Evolutionary conservation across 2,888 invertebrate species (phyloP).

Genomic region (Conomelus anceps): DNA sequence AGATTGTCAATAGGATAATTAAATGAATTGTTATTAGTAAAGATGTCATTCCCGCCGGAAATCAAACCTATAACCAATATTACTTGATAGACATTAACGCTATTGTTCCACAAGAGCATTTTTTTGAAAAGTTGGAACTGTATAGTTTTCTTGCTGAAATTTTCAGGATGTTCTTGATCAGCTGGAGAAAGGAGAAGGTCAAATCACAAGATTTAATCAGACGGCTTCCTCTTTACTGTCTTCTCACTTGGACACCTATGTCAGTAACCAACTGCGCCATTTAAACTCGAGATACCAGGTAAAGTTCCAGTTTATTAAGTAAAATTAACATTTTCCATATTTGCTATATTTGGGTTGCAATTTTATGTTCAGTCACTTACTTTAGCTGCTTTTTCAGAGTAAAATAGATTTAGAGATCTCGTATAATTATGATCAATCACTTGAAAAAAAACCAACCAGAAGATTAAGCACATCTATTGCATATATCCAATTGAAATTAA

Average conservation of each 20-base stretch:
- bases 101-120: too few species aligned
- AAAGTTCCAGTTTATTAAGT: neutral
- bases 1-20: too few species aligned
- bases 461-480: too few species aligned
- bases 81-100: too few species aligned
- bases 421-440: too few species aligned
- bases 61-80: too few species aligned
- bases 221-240: constrained; percentile 67
- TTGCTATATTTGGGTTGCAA: constrained; percentile 5
- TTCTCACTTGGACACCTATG: constrained; percentile 80
- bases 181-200: constrained; percentile 67
- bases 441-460: too few species aligned
- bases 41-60: too few species aligned
- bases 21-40: too few species aligned
- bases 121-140: neutral
- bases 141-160: constrained; percentile 3
- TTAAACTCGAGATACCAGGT: constrained; percentile 79
- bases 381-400: neutral
- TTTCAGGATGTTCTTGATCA: constrained; percentile 63
- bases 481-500: too few species aligned
- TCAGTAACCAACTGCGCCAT: constrained; percentile 78
- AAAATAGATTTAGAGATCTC: too few species aligned
- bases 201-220: constrained; percentile 76
- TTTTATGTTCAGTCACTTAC: neutral
- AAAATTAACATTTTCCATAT: neutral